phyloP scores from a whole-genome alignment of 1,140 invertebrate genomes.

The Trichonephila clavata region DNA sequence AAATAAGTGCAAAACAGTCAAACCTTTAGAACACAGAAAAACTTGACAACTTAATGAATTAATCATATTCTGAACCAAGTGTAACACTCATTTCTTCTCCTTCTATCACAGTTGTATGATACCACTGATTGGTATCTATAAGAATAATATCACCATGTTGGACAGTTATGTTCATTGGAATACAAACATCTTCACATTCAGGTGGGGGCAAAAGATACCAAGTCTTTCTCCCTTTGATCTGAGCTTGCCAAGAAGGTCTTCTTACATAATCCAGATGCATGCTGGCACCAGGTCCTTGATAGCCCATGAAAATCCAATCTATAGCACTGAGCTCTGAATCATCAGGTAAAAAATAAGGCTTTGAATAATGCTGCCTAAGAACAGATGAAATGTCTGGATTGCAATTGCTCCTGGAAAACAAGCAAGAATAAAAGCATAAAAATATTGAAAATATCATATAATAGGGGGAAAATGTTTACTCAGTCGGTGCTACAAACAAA shows the following conservation, averaged over 20 bases:
- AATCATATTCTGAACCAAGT: slow-evolving; percentile 97
- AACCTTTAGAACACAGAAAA: too few species aligned
- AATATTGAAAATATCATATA: too few species aligned
- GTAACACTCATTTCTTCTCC: slow-evolving; percentile 94
- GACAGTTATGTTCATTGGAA: slow-evolving; percentile 87
- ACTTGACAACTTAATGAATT: background rate
- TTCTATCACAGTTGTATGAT: slow-evolving; percentile 92
- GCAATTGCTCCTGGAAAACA: slow-evolving; percentile 89
- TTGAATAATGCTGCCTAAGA: slow-evolving; percentile 89
- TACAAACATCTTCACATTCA: slow-evolving; percentile 91
- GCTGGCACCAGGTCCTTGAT: slow-evolving; percentile 93
- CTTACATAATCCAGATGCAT: slow-evolving; percentile 96
- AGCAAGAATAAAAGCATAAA: background rate
- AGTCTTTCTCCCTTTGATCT: slow-evolving; percentile 90
- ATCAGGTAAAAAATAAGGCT: slow-evolving; percentile 93
- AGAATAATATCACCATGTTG: slow-evolving; percentile 95
- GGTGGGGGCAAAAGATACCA: slow-evolving; percentile 93
- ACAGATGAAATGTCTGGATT: slow-evolving; percentile 88
- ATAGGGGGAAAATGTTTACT: too few species aligned
- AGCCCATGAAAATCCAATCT: slow-evolving; percentile 98
- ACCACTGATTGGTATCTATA: slow-evolving; percentile 96
- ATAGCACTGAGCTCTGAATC: slow-evolving; percentile 91
- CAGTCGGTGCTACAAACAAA: too few species aligned
- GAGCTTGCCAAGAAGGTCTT: slow-evolving; percentile 96
- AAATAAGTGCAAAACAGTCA: too few species aligned